A percentile compares a stretch with the other conserved stretches of the same genome.
These are phyloP conservation scores for Labia minor DNA, from an alignment of 2,888 invertebrate genomes.

Conservation along the genomic window DNA sequence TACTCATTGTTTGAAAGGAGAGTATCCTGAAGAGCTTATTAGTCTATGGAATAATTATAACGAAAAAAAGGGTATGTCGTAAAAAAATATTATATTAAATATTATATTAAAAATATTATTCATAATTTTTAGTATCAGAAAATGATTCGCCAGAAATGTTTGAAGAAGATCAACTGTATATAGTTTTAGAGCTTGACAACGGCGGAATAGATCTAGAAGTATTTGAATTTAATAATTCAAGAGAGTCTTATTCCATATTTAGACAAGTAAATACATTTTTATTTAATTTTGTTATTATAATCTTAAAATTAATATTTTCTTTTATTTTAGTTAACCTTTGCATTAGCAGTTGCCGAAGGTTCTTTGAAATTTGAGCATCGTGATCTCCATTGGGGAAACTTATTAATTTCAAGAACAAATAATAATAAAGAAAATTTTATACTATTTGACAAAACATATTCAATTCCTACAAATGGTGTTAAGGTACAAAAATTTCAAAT, in stretches of 20 bases:
- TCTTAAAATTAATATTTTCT: constrained; percentile 32
- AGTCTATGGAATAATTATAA: constrained; percentile 76
- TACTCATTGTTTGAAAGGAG: constrained; percentile 63
- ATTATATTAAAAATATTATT: background rate
- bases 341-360: constrained; percentile 78
- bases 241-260: constrained; percentile 60
- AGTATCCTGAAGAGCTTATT: constrained; percentile 64
- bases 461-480: constrained; percentile 41
- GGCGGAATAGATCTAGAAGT: constrained; percentile 79
- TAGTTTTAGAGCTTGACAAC: constrained; percentile 73
- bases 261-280: constrained; percentile 54
- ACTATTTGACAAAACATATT: constrained; percentile 42
- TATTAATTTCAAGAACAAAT: constrained; percentile 59
- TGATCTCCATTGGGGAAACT: constrained; percentile 92
- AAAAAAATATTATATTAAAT: background rate
- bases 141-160: constrained; percentile 74
- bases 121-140: constrained; percentile 50
- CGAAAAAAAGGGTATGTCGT: constrained; percentile 40
- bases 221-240: constrained; percentile 60
- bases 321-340: constrained; percentile 56
- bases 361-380: constrained; percentile 85
- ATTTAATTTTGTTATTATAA: constrained; percentile 13
- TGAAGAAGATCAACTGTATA: constrained; percentile 60
- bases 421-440: constrained; percentile 44
- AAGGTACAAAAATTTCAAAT: constrained; percentile 38